phyloP scores from a whole-genome alignment of 2,113 vertebrate genomes.

The Deroptyus accipitrinus region DNA sequence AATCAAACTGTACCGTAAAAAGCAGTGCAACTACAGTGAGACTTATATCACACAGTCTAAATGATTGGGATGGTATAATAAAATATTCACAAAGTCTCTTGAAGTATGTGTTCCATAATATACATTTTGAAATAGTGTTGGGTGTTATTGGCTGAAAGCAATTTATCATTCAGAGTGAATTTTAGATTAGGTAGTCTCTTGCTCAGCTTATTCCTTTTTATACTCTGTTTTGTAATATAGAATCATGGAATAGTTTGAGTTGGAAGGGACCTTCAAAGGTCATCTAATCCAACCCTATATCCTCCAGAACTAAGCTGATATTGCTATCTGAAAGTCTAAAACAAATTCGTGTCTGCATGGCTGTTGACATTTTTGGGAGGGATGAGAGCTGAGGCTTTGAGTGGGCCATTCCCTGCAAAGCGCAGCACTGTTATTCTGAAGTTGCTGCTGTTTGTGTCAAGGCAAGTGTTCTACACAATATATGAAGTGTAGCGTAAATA shows the following conservation, averaged over 20 bases:
- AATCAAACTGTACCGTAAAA: constrained; percentile 12
- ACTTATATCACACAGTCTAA: background rate
- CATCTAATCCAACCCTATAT: background rate
- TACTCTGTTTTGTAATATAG: background rate
- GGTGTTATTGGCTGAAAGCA: constrained; percentile 27
- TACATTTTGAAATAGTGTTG: constrained; percentile 5
- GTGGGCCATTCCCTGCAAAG: background rate
- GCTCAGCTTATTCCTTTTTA: background rate
- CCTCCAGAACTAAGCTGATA: background rate
- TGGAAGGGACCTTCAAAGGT: background rate
- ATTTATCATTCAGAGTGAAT: constrained; percentile 22
- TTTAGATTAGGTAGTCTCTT: background rate
- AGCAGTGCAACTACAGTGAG: background rate
- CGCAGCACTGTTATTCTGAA: background rate
- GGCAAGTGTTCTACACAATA: constrained; percentile 54
- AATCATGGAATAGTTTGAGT: background rate
- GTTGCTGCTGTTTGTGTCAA: constrained; percentile 30
- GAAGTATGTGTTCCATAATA: constrained; percentile 13
- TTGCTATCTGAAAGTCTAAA: background rate
- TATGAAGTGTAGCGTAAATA: constrained; percentile 63
- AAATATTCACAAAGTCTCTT: constrained; percentile 34
- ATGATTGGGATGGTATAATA: constrained; percentile 6
- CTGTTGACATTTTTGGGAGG: background rate
- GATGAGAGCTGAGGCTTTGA: background rate
- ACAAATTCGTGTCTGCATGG: background rate